phyloP scores from a whole-genome alignment of 2,888 invertebrate species.

The Neria commutata region DNA sequence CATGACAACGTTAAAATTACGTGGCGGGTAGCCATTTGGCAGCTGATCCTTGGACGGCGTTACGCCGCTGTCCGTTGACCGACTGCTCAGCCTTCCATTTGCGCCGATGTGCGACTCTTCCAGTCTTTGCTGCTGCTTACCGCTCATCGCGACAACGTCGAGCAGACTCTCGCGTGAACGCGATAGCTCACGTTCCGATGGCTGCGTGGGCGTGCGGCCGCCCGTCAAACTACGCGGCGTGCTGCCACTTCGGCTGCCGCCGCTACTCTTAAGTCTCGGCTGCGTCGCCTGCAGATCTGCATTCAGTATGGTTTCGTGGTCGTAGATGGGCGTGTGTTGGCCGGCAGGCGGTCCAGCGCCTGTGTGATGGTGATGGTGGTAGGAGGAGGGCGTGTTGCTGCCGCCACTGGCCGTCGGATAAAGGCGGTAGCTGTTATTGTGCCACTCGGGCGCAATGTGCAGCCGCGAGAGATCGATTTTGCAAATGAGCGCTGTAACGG shows the following conservation, averaged over 20 bases:
- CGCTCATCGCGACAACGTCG: slow-evolving; percentile 22
- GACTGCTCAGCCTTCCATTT: slow-evolving; percentile 48
- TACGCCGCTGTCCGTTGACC: slow-evolving; percentile 37
- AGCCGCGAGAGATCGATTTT: slow-evolving; percentile 57
- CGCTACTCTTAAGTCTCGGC: slow-evolving; percentile 19
- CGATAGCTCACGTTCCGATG: slow-evolving; percentile 20
- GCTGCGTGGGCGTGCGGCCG: slow-evolving; percentile 29
- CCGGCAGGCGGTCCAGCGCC: slow-evolving; percentile 19
- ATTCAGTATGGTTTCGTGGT: slow-evolving; percentile 38
- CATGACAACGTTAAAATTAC: neutral
- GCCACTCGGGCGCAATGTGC: slow-evolving; percentile 53
- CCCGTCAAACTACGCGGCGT: slow-evolving; percentile 37
- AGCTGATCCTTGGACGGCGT: slow-evolving; percentile 38
- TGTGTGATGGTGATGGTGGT: slow-evolving; percentile 1
- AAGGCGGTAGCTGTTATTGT: slow-evolving; percentile 47
- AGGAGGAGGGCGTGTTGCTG: slow-evolving; percentile 19
- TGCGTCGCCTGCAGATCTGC: slow-evolving; percentile 35
- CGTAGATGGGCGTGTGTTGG: slow-evolving; percentile 36
- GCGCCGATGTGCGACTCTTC: slow-evolving; percentile 3
- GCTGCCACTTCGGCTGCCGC: slow-evolving; percentile 30
- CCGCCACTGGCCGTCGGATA: slow-evolving; percentile 30
- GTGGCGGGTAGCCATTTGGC: slow-evolving; percentile 35
- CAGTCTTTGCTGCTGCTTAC: slow-evolving; percentile 29
- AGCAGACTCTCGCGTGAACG: slow-evolving; percentile 34
- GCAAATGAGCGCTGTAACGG: slow-evolving; percentile 51